A percentile compares a stretch with the other conserved stretches of the same genome.
Evolutionary conservation across 2,888 invertebrate genomes (phyloP).

Genomic region (Prosapia bicincta): DNA sequence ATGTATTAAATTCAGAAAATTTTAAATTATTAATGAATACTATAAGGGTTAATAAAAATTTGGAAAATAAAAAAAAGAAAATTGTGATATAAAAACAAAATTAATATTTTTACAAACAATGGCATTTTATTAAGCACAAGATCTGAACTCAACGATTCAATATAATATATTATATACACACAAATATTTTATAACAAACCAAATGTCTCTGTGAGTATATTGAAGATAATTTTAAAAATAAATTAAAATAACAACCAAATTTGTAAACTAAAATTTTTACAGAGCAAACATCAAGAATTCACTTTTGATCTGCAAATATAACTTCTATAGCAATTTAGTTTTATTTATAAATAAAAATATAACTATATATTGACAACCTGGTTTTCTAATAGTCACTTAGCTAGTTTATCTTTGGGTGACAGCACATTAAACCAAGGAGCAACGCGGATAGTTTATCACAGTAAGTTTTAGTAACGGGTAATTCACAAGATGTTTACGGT

Average conservation of each 20-base stretch:
- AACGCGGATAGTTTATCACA: background rate
- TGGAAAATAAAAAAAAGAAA: background rate
- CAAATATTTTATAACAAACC: background rate
- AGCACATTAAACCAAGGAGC: constrained; percentile 15
- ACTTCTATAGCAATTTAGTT: background rate
- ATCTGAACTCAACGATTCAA: background rate
- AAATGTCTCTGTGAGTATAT: background rate
- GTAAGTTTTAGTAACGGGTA: constrained; percentile 16
- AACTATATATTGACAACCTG: background rate
- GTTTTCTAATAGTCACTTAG: background rate
- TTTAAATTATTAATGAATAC: too few species aligned
- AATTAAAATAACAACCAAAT: background rate
- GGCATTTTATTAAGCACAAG: background rate
- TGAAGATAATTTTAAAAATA: background rate
- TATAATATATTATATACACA: background rate
- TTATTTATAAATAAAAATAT: constrained; percentile 2
- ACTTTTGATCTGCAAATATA: background rate
- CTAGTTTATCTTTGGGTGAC: constrained; percentile 21
- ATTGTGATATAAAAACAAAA: background rate
- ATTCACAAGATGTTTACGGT: constrained; percentile 6
- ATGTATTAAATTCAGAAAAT: too few species aligned
- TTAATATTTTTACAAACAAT: background rate
- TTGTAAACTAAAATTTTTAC: background rate
- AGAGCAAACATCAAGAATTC: background rate
- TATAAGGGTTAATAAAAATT: background rate